Percentiles rank a stretch among this genome's conserved stretches.
These are phyloP conservation scores for Macrostomum cliftonense DNA, from an alignment of 2,888 invertebrate genomes.

Conservation along the genomic window DNA sequence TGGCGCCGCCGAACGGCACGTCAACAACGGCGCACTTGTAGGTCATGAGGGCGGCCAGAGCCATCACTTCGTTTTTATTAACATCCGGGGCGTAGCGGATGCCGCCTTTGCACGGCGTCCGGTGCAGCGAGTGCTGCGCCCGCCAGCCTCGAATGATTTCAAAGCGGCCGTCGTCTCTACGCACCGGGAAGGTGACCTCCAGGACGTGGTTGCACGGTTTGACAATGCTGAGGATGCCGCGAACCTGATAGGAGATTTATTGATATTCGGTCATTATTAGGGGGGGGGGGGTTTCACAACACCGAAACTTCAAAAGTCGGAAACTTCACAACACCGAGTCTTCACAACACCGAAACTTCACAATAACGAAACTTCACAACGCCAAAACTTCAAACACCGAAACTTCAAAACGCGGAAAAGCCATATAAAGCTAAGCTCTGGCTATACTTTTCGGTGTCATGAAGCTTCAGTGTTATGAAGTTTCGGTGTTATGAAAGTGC, in stretches of 20 bases:
- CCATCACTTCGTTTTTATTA: conserved; percentile 77
- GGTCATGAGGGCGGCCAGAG: conserved; percentile 86
- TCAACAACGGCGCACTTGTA: conserved; percentile 98
- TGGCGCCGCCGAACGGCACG: conserved; percentile 83
- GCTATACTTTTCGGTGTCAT: too few species aligned
- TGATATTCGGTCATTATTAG: too few species aligned
- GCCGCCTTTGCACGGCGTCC: conserved; percentile 94
- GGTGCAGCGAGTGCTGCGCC: conserved; percentile 89
- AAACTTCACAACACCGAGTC: too few species aligned
- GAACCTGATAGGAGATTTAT: conserved; percentile 46
- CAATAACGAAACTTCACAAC: too few species aligned
- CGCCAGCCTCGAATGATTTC: conserved; percentile 89
- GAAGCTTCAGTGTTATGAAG: too few species aligned
- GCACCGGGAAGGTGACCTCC: conserved; percentile 71
- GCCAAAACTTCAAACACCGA: too few species aligned
- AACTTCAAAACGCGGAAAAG: too few species aligned
- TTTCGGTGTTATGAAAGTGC: too few species aligned
- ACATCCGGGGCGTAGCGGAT: conserved; percentile 85
- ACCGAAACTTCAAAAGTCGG: too few species aligned
- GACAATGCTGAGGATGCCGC: conserved; percentile 78
- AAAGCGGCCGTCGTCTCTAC: conserved; percentile 85
- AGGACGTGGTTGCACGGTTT: conserved; percentile 85
- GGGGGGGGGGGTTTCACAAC: too few species aligned
- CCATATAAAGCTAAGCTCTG: too few species aligned
- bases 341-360: too few species aligned